phyloP scores from a whole-genome alignment of 2,888 invertebrate species.

The Bhutanitis thaidina region DNA sequence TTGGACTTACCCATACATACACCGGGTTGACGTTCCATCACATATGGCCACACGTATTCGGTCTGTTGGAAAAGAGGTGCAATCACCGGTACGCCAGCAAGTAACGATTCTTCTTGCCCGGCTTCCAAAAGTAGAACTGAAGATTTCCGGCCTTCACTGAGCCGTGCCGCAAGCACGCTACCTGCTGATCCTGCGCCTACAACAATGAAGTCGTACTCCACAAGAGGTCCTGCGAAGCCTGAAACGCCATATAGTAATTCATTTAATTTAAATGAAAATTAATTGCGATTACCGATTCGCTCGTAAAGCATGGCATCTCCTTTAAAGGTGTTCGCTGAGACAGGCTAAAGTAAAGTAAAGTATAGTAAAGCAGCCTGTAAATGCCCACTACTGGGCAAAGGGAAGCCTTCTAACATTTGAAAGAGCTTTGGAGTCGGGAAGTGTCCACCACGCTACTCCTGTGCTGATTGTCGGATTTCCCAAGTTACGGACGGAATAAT shows the following conservation, averaged over 20 bases:
- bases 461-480: too few species aligned
- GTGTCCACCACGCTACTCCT: too few species aligned
- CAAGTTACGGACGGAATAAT: too few species aligned
- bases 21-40: conserved; percentile 76
- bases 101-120: conserved; percentile 61
- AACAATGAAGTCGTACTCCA: conserved; percentile 69
- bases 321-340: too few species aligned
- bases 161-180: conserved; percentile 70
- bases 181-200: conserved; percentile 79
- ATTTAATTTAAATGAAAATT: too few species aligned
- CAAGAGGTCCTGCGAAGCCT: conserved; percentile 59
- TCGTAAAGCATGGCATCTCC: too few species aligned
- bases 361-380: too few species aligned
- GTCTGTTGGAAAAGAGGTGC: conserved; percentile 65
- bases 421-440: too few species aligned
- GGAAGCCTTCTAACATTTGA: too few species aligned
- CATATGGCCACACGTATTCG: conserved; percentile 71
- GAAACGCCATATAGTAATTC: conserved; percentile 30
- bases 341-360: too few species aligned
- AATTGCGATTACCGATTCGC: too few species aligned
- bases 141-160: conserved; percentile 64
- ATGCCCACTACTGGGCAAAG: too few species aligned
- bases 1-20: conserved; percentile 72
- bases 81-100: conserved; percentile 64
- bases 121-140: conserved; percentile 73